A percentile compares a stretch with the other conserved stretches of the same genome.
Evolutionary conservation across 2,797 vertebrate species (phyloP).

Genomic region (Schizopygopsis malacanthus): DNA sequence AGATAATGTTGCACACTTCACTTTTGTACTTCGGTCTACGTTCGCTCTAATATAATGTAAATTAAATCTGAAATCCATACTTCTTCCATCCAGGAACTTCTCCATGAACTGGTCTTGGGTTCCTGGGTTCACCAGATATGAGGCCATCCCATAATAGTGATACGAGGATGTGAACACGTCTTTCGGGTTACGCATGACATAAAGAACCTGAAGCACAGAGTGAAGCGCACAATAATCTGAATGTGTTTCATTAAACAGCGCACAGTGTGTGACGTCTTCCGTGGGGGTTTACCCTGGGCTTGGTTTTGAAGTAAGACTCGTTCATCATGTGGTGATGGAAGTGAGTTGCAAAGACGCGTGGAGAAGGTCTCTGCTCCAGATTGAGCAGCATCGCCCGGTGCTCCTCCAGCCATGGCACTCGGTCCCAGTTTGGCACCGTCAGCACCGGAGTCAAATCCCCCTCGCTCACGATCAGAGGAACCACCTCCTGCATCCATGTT

Average conservation of each 20-base stretch:
- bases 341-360: constrained; percentile 72
- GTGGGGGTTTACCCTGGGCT: constrained; percentile 67
- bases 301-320: constrained; percentile 68
- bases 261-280: not conserved
- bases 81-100: constrained; percentile 72
- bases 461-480: constrained; percentile 72
- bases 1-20: not conserved
- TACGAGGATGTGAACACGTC: constrained; percentile 76
- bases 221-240: not conserved
- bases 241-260: not conserved
- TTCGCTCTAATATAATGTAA: not conserved
- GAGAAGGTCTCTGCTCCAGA: constrained; percentile 73
- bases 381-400: constrained; percentile 42
- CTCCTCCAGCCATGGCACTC: constrained; percentile 77
- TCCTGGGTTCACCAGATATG: constrained; percentile 68
- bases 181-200: constrained; percentile 74
- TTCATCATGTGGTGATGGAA: constrained; percentile 75
- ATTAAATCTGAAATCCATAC: constrained; percentile 49
- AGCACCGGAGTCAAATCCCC: constrained; percentile 72
- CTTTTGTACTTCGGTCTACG: not conserved
- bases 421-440: constrained; percentile 74
- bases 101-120: constrained; percentile 69
- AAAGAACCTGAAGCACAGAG: constrained; percentile 69
- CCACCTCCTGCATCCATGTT: constrained; percentile 79
- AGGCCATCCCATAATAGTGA: constrained; percentile 65